Percentiles rank a stretch among this genome's conserved stretches.
Conservation (phyloP, 2,113 vertebrate genomes). For the Egretta garzetta region DNA sequence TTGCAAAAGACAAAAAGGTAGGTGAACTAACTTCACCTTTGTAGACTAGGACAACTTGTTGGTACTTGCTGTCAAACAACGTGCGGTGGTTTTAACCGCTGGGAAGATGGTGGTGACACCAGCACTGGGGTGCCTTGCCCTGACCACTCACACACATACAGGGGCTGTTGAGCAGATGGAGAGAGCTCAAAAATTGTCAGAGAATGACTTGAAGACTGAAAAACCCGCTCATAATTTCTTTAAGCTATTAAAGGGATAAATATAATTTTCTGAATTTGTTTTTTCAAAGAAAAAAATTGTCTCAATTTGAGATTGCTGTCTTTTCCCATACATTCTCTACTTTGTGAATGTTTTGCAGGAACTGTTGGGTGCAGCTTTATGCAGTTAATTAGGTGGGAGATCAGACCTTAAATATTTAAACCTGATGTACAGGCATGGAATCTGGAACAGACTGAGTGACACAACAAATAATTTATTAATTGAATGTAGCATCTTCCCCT, state of each 20-base stretch:
- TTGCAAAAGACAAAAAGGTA: not conserved
- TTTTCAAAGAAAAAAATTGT: not conserved
- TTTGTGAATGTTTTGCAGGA: not conserved
- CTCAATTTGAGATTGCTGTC: not conserved
- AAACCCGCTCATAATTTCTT: not conserved
- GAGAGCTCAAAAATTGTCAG: not conserved
- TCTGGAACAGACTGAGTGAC: not conserved
- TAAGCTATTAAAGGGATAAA: not conserved
- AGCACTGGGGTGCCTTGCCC: not conserved
- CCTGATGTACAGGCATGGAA: not conserved
- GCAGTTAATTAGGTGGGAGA: not conserved
- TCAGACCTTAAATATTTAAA: not conserved
- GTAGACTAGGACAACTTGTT: not conserved
- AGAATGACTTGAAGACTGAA: not conserved
- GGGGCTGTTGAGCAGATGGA: not conserved
- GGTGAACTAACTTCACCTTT: not conserved
- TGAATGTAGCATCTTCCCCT: not conserved
- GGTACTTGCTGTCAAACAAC: not conserved
- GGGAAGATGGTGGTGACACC: not conserved
- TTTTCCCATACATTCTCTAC: not conserved
- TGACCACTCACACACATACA: not conserved
- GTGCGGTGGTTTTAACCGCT: not conserved
- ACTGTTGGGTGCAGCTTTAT: not conserved
- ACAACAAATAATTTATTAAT: not conserved
- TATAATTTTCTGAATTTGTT: not conserved